Base-by-base conservation (phyloP, 2,797 vertebrate species). In the Chiroxiphia lanceolata region DNA sequence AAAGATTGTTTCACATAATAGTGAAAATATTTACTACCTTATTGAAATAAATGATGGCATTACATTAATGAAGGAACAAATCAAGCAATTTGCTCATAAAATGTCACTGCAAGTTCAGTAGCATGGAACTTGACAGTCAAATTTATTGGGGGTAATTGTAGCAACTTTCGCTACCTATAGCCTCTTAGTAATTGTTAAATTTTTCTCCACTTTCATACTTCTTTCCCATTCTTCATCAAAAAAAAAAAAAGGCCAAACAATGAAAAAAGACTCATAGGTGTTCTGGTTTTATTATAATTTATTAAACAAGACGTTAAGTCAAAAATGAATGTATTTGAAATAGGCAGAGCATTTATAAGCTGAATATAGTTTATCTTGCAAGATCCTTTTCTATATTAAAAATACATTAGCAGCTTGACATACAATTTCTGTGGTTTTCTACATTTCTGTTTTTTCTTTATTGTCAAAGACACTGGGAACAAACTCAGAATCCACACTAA, bases 21-120 rank as follows among this genome's bases (percentile, higher is more conserved):
- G 95, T 94, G 95, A 97, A 98, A 98, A 98, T 98, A 97, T 98
- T 98, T 98, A 97, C 97, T 93, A 36, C 76, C 72, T 97, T 97
- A 96, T 92, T 95, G 95, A 96, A 97, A 92, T 96, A 97, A 97
- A 97, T 94, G 70, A 95, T 96, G 90, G 90, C 80, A 90, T 97
- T 97, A 70, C 83, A 94, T 97, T 97, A 97, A 92, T 92, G 87
- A 97, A 95, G 94, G 94, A 93, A 97, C 95, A 97, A 92, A 95
- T 95, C 36, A 67, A 97, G 94, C 95, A 87, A 78, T 96, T 95
- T 94, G 91, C 90, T 97, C 94, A 87, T 97, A 94, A 97, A 97
- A 97, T 90, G 70, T 96, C 94, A 95, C 76, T 82, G 11, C 83
- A 92, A 85, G 95, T 97, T 96, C 71, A 87, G 84, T 81, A 92